Percentiles rank a stretch among this genome's conserved stretches.
Conservation (phyloP, 2,888 invertebrate species). For the Endotricha flammealis region DNA sequence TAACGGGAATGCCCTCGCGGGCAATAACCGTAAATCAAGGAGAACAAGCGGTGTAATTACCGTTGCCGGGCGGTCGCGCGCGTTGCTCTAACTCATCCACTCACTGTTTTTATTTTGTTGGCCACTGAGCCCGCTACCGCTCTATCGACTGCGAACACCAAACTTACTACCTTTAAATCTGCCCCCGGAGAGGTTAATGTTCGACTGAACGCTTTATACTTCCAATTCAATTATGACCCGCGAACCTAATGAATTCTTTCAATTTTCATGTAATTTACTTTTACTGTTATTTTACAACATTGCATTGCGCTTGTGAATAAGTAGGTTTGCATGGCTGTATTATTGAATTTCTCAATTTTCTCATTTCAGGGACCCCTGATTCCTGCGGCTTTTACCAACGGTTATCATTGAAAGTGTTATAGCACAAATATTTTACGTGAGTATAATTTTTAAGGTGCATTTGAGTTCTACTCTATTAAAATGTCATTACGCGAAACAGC, state of each 20-base stretch:
- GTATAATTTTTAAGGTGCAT: slow-evolving; percentile 57
- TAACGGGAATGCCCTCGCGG: slow-evolving; percentile 76
- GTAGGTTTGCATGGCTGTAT: background rate
- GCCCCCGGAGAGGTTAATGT: slow-evolving; percentile 66
- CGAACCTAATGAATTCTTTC: slow-evolving; percentile 33
- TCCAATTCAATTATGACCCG: slow-evolving; percentile 59
- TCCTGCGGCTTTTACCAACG: slow-evolving; percentile 99
- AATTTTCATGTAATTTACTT: slow-evolving; percentile 26
- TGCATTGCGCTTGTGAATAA: slow-evolving; percentile 8
- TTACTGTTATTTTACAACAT: slow-evolving; percentile 10
- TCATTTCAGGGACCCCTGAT: slow-evolving; percentile 95
- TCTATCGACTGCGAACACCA: slow-evolving; percentile 69
- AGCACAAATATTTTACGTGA: slow-evolving; percentile 77
- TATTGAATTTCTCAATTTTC: slow-evolving; percentile 25
- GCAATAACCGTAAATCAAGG: slow-evolving; percentile 79
- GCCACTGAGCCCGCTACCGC: slow-evolving; percentile 61
- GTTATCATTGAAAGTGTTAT: slow-evolving; percentile 92
- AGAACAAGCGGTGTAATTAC: slow-evolving; percentile 80
- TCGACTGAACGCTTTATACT: slow-evolving; percentile 60
- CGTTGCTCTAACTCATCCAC: slow-evolving; percentile 74
- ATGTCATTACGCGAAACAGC: slow-evolving; percentile 47
- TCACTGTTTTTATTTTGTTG: slow-evolving; percentile 74
- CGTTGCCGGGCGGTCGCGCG: slow-evolving; percentile 72
- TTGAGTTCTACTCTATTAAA: slow-evolving; percentile 53
- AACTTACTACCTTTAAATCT: slow-evolving; percentile 74